These are phyloP conservation scores for Oryzias celebensis DNA, from an alignment of 2,113 vertebrate genomes.

Conservation along the genomic window DNA sequence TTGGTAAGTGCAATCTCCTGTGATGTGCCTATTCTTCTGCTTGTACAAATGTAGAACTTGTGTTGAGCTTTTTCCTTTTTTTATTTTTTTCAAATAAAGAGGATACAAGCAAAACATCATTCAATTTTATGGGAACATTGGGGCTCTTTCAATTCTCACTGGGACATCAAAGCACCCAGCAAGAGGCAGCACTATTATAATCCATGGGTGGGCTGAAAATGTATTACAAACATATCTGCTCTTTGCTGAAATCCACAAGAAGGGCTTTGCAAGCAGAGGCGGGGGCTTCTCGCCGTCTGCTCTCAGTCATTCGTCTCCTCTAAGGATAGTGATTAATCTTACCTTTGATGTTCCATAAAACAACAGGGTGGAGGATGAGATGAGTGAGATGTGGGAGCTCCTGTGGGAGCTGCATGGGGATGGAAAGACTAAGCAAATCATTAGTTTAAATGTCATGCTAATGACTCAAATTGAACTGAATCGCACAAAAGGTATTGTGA, in stretches of 20 bases:
- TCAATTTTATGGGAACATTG: constrained; percentile 50
- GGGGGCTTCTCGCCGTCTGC: constrained; percentile 9
- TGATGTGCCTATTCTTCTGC: constrained; percentile 3
- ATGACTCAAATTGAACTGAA: constrained; percentile 60
- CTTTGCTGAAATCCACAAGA: constrained; percentile 44
- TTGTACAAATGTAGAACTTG: constrained; percentile 20
- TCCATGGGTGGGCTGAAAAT: constrained; percentile 59
- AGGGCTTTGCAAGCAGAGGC: constrained; percentile 42
- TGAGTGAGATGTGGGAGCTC: constrained; percentile 18
- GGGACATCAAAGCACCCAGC: constrained; percentile 65
- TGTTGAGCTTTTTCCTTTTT: neutral
- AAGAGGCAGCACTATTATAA: constrained; percentile 47
- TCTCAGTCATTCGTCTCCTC: constrained; percentile 45
- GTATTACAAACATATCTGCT: constrained; percentile 41
- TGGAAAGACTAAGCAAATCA: constrained; percentile 35
- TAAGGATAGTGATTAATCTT: constrained; percentile 56
- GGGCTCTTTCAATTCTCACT: constrained; percentile 45
- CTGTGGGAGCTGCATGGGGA: constrained; percentile 28
- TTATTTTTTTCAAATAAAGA: constrained; percentile 8
- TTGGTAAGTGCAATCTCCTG: constrained; percentile 1
- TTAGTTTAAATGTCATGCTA: constrained; percentile 50
- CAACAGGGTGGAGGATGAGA: constrained; percentile 45
- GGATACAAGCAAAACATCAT: constrained; percentile 50
- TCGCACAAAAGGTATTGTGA: constrained; percentile 33
- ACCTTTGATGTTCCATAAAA: constrained; percentile 60